These are phyloP conservation scores for Lordiphosa stackelbergi DNA, from an alignment of 1,140 invertebrate species.

Conservation along the genomic window DNA sequence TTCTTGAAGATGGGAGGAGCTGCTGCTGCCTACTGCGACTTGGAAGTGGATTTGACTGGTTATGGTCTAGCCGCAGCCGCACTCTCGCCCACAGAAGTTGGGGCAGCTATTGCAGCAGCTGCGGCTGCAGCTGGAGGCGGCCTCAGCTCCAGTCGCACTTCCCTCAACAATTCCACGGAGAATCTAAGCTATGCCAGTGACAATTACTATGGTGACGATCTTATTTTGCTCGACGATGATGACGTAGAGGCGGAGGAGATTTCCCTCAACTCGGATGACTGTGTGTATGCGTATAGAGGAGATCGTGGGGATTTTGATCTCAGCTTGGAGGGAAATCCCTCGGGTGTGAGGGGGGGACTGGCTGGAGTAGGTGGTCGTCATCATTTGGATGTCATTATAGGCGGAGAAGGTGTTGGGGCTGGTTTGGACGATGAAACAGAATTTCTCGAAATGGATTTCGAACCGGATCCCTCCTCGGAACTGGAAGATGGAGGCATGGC, in stretches of 20 bases:
- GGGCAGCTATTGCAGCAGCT: conserved; percentile 29
- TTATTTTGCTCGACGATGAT: conserved; percentile 63
- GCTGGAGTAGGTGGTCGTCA: conserved; percentile 30
- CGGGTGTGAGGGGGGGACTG: conserved; percentile 2
- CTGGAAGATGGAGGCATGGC: conserved; percentile 39
- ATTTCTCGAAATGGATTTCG: conserved; percentile 76
- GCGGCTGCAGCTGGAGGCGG: conserved; percentile 33
- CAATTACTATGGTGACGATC: conserved; percentile 68
- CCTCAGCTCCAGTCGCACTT: conserved; percentile 65
- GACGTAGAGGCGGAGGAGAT: conserved; percentile 69
- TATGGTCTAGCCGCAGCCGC: conserved; percentile 31
- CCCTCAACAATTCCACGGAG: conserved; percentile 71
- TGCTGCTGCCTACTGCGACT: conserved; percentile 46
- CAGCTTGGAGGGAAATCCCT: conserved; percentile 20
- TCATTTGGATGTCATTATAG: conserved; percentile 35
- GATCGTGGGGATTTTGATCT: conserved; percentile 65
- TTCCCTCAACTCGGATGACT: conserved; percentile 71
- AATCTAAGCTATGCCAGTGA: conserved; percentile 71
- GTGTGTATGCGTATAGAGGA: conserved; percentile 72
- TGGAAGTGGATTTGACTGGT: conserved; percentile 28
- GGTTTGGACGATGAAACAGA: conserved; percentile 68
- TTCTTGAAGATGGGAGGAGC: conserved; percentile 20
- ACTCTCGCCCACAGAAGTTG: conserved; percentile 50
- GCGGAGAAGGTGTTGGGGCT: conserved; percentile 15
- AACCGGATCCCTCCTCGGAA: conserved; percentile 70